Evolutionary conservation across 2,797 vertebrate genomes (phyloP), one percentile per base, ranked within the genome.

Genomic region (Pelodytes ibericus): DNA sequence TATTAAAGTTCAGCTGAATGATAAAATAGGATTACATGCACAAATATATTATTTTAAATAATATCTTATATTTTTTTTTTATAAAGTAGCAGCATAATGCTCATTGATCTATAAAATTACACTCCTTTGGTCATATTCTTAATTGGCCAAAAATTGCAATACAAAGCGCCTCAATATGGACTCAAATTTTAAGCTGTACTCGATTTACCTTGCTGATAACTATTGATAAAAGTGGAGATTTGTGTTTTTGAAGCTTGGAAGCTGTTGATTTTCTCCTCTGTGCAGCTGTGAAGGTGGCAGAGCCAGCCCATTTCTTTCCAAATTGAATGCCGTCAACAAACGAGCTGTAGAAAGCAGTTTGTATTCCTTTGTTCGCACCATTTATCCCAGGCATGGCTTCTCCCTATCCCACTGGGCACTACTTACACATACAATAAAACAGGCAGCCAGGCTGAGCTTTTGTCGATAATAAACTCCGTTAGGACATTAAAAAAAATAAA

Each of bases 281-380:
- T 62, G 68, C 58, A 83, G 78, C 82, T 85, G 82, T 82, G 68
- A 78, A 75, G 79, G 82, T 71, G 57, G 56, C 71, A 62, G 22
- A 73, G 71, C 31, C 64, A 60, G 49, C 26, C 57, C 70, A 79
- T 79, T 73, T 73, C 76, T 64, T 68, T 44, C 29, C 70, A 73
- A 56, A 79, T 61, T 73, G 31, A 79, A 79, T 57, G 71, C 41
- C 67, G 70, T 57, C 76, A 79, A 61, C 63, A 79, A 79, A 63
- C 56, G 31, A 68, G 47, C 76, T 68, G 53, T 71, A 73, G 63
- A 67, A 72, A 72, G 71, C 63, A 61, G 36, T 78, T 78, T 62
- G 51, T 41, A 41, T 22, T 41, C 76, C 73, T 68, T 79, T 79
- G 71, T 79, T 73, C 63, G 44, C 63, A 62, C 70, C 76, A 79